Evolutionary conservation across 2,113 vertebrate species (phyloP).

Genomic region (Astatotilapia flaviijosephi): DNA sequence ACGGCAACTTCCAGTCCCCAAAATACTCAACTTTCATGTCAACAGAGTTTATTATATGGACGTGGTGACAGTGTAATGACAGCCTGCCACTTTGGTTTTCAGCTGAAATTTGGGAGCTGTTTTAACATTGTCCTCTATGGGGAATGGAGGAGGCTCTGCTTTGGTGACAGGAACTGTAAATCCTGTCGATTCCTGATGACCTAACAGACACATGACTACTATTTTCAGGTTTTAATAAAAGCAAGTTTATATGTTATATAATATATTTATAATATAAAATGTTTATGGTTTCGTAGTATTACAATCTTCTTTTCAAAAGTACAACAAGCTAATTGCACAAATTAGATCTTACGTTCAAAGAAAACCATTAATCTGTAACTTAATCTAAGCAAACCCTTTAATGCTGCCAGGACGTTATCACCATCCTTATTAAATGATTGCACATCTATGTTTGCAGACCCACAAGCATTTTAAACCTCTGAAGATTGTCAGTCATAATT

Average conservation of each 20-base stretch:
- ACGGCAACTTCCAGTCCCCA: background rate
- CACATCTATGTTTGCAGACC: background rate
- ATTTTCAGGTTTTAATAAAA: background rate
- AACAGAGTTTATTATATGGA: background rate
- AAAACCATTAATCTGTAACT: background rate
- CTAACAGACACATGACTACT: background rate
- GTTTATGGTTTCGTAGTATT: background rate
- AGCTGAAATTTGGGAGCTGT: background rate
- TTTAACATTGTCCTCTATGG: background rate
- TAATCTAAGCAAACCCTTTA: background rate
- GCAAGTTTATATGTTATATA: background rate
- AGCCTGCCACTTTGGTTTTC: background rate
- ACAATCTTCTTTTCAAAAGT: background rate
- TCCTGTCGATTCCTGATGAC: background rate
- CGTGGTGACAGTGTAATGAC: background rate
- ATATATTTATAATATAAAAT: background rate
- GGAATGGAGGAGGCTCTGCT: rapidly evolving
- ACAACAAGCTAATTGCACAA: background rate
- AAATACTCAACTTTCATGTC: background rate
- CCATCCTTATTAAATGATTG: background rate
- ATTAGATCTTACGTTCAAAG: background rate
- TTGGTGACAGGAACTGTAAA: background rate
- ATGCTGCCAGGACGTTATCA: background rate
- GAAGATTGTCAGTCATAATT: slow-evolving; percentile 35
- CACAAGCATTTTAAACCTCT: background rate